Percentiles rank a stretch among this genome's conserved stretches.
phyloP scores from a whole-genome alignment of 1,140 invertebrate species.

The Diabrotica undecimpunctata region DNA sequence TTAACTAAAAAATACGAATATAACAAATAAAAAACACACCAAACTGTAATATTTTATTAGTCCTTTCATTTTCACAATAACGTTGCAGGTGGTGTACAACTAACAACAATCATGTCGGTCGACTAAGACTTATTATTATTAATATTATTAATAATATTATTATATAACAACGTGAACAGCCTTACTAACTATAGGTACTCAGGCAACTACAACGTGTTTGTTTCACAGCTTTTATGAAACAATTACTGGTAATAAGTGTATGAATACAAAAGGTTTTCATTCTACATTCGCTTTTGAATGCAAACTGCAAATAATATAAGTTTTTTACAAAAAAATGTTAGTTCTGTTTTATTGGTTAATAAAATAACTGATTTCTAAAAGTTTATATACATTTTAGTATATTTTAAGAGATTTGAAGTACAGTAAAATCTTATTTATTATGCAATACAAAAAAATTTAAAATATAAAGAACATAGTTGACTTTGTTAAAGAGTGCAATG shows the following conservation, averaged over 20 bases:
- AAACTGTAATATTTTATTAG: slow-evolving; percentile 44
- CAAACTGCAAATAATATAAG: no score
- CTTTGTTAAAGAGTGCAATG: no score
- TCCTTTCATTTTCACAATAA: slow-evolving; percentile 43
- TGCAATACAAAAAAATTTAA: no score
- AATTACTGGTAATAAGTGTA: slow-evolving; percentile 41
- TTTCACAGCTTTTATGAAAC: slow-evolving; percentile 34
- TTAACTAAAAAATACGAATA: no score
- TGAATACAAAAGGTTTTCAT: slow-evolving; percentile 42
- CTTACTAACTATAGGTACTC: slow-evolving; percentile 48
- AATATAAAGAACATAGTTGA: no score
- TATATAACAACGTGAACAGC: slow-evolving; percentile 51
- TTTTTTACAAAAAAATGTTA: neutral
- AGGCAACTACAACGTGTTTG: slow-evolving; percentile 47
- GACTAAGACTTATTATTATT: slow-evolving; percentile 40
- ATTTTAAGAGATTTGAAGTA: neutral
- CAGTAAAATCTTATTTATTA: neutral
- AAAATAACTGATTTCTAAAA: slow-evolving; percentile 13
- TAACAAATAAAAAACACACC: neutral
- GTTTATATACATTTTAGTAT: neutral
- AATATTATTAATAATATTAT: slow-evolving; percentile 43
- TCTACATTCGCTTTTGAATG: no score
- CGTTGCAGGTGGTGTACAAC: slow-evolving; percentile 44
- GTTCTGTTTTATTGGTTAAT: slow-evolving; percentile 19
- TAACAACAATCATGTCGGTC: slow-evolving; percentile 43